Evolutionary conservation across 2,113 vertebrate genomes (phyloP).

Genomic region (Crotalus helleri): DNA sequence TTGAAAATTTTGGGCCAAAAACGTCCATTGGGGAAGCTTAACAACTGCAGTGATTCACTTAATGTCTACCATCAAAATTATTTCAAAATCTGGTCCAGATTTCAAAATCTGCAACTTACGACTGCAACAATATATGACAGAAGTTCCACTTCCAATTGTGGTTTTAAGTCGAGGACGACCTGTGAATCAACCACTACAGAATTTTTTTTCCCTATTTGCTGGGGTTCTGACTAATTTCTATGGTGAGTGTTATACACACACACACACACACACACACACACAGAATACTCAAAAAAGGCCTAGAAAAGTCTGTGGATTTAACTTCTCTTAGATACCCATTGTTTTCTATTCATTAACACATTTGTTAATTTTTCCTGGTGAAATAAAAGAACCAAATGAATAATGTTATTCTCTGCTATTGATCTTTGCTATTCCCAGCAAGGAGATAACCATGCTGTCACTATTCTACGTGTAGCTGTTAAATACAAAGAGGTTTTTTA

Average conservation of each 20-base stretch:
- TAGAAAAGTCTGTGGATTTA: neutral
- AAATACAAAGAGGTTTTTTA: neutral
- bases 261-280: neutral
- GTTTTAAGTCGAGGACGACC: neutral
- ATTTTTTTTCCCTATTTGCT: neutral
- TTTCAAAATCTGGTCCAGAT: neutral
- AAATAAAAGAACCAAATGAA: neutral
- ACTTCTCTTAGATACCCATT: neutral
- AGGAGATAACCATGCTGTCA: neutral
- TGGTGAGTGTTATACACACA: neutral
- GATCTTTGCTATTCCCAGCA: neutral
- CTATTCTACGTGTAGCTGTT: neutral
- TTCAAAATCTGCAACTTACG: neutral
- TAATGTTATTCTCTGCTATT: neutral
- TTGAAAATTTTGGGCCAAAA: neutral
- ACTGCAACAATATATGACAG: neutral
- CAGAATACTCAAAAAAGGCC: neutral
- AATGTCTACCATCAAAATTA: neutral
- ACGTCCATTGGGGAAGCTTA: neutral
- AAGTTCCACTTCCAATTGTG: neutral
- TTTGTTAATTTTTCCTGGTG: neutral
- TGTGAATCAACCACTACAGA: neutral
- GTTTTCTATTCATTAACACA: neutral
- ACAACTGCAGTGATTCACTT: neutral
- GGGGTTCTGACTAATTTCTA: neutral